Base-by-base conservation (phyloP, 2,888 invertebrate genomes). In the Drosophila maculinotata region DNA sequence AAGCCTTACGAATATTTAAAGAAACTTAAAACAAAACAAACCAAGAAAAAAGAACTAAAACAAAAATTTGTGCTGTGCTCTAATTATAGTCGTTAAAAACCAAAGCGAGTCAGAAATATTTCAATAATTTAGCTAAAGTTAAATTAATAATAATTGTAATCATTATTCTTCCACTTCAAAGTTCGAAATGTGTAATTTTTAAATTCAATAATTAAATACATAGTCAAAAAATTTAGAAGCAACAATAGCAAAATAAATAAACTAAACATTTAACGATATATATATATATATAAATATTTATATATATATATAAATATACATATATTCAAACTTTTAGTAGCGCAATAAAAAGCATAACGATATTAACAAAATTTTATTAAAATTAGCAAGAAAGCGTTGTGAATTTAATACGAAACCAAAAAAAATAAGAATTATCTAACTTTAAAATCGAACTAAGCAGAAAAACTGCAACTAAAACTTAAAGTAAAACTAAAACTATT, bases 91-190 rank as follows among this genome's bases (percentile, higher is more conserved):
- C 52, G 70, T 53, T 51, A 41, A 23, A 48, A 31, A 33, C 31
- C 17, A 48, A 48, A 36, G 14, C 15, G 35, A 35, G 42, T 45
- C 36, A 53, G 14, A 45, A 41, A 59, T 38, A 59, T 49, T 70
- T 49, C 63, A 63, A 58, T 54, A 66, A 45, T 25, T 41, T 30
- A 42, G 30, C n/a, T 38, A 33, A 51, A 42, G 20, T 31, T 15
- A 51, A 42, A 47, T 8, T 57, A 45, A 44, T 10, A 57, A 49
- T 58, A 65, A 56, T 47, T 76, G 66, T 81, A 82, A 82, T 82
- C 81, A 84, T 80, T 82, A 86, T 68, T 82, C 81, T 82, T 82
- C 81, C 81, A 82, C 65, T 82, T 84, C 39, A 71, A 87, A 69
- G 87, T 86, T 80, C 44, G 66, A 85, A 82, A 76, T 59, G 74